phyloP scores from a whole-genome alignment of 2,113 vertebrate genomes.

The Sceloporus tristichus region DNA sequence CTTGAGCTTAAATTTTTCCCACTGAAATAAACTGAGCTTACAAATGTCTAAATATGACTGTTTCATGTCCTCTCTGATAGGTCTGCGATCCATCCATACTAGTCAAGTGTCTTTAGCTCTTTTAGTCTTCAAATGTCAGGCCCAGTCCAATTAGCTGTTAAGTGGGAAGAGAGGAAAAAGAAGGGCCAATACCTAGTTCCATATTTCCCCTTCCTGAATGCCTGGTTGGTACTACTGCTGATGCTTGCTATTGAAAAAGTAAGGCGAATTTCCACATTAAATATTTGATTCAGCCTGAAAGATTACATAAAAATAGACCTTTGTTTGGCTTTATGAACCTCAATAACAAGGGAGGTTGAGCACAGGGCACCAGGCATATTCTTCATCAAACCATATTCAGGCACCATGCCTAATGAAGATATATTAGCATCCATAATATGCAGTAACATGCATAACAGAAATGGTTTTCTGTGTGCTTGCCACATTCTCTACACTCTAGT shows the following conservation, averaged over 20 bases:
- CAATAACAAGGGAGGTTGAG: not conserved
- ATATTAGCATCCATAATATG: not conserved
- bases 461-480: not conserved
- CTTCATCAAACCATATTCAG: not conserved
- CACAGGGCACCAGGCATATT: not conserved
- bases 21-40: not conserved
- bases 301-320: not conserved
- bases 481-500: not conserved
- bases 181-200: too few species aligned
- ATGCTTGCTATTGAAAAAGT: not conserved
- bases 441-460: not conserved
- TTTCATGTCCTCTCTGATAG: too few species aligned
- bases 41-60: not conserved
- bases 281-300: not conserved
- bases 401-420: too few species aligned
- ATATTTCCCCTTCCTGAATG: not conserved
- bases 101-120: not conserved
- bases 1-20: not conserved
- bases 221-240: not conserved
- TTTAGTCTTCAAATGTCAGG: not conserved
- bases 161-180: too few species aligned
- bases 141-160: not conserved
- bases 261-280: not conserved
- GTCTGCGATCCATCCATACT: not conserved
- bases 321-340: not conserved